Evolutionary conservation across 2,797 vertebrate species (phyloP).

Genomic region (Enteromius anoplus): DNA sequence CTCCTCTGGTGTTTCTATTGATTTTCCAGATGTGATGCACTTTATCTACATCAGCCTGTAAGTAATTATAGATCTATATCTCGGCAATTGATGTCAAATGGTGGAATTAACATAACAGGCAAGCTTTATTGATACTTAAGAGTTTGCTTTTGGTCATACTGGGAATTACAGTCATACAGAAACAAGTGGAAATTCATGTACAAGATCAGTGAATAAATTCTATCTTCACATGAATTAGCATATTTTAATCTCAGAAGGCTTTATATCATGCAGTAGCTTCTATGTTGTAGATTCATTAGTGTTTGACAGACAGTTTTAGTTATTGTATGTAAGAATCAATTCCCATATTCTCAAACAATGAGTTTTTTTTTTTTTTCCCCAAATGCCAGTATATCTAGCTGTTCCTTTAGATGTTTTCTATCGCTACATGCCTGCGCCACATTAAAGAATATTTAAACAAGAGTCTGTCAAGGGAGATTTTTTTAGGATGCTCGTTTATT

Average conservation of each 20-base stretch:
- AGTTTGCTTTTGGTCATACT: background rate
- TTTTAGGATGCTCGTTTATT: constrained; percentile 7
- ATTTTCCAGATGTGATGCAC: constrained; percentile 45
- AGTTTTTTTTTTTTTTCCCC: constrained; percentile 6
- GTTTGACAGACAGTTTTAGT: constrained; percentile 27
- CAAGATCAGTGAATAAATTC: background rate
- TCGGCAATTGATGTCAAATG: constrained; percentile 18
- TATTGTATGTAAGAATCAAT: background rate
- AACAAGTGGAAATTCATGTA: background rate
- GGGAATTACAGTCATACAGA: background rate
- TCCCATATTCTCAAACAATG: constrained; percentile 15
- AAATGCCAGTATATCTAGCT: constrained; percentile 5
- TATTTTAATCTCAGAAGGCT: background rate
- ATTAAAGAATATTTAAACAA: constrained; percentile 54
- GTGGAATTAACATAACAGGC: background rate
- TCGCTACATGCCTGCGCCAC: constrained; percentile 58
- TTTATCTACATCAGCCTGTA: constrained; percentile 34
- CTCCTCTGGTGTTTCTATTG: constrained; percentile 45
- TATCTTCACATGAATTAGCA: background rate
- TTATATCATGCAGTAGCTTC: background rate
- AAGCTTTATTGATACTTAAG: constrained; percentile 7
- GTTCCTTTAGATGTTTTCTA: constrained; percentile 9
- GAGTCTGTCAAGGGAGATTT: constrained; percentile 37
- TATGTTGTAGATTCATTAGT: constrained; percentile 13
- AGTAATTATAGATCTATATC: constrained; percentile 49